Evolutionary conservation across 2,888 invertebrate genomes (phyloP).

Genomic region (Stenolophus ochropezus): DNA sequence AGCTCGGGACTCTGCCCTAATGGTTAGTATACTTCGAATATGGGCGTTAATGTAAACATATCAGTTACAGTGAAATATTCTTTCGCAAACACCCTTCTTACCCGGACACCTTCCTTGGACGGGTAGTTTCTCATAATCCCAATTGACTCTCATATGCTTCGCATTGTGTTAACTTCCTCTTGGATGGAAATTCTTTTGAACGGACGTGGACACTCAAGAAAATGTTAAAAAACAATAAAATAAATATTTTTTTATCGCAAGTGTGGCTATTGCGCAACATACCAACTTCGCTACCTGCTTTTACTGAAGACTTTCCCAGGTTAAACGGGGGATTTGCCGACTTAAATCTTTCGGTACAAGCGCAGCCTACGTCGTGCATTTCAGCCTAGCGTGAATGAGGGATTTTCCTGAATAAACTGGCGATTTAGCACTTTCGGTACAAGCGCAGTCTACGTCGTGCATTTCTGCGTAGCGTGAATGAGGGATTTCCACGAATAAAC

Average conservation of each 20-base stretch:
- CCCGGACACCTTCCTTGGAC: conserved; percentile 42
- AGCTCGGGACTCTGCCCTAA: too few relatives aligned
- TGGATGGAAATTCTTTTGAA: conserved; percentile 53
- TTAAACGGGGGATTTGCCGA: conserved; percentile 40
- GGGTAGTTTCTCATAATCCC: not conserved
- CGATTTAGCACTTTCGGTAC: too few relatives aligned
- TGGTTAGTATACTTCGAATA: too few relatives aligned
- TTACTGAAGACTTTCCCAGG: conserved; percentile 50
- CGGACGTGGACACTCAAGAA: conserved; percentile 49
- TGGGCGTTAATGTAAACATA: too few relatives aligned
- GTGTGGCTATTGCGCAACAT: conserved; percentile 34
- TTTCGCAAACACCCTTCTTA: conserved; percentile 47
- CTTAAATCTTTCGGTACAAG: conserved; percentile 33
- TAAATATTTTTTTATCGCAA: conserved; percentile 7
- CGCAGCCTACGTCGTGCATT: not conserved
- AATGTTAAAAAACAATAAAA: conserved; percentile 27
- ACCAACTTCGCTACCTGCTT: conserved; percentile 48
- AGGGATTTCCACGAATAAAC: not conserved
- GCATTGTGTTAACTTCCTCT: conserved; percentile 50
- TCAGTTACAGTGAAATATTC: conserved; percentile 41
- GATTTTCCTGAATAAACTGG: too few relatives aligned
- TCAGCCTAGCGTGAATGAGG: not conserved
- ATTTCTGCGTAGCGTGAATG: not conserved
- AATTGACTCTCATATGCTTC: conserved; percentile 25
- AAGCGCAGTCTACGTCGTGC: not conserved